Evolutionary conservation across 2,888 invertebrate genomes (phyloP).

Genomic region (Tortrix viridana): DNA sequence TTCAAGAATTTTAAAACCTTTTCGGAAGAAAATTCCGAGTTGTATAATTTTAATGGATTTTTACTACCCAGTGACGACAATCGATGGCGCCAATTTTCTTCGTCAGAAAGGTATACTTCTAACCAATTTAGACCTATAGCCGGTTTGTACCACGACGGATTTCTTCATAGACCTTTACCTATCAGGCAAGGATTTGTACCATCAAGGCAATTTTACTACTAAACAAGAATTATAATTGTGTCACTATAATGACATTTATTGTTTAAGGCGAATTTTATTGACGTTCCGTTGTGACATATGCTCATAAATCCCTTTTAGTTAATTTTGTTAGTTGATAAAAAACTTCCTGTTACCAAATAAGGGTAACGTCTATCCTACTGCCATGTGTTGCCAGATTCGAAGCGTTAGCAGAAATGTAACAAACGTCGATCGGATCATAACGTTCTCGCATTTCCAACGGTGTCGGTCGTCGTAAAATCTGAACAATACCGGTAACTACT

Average conservation of each 20-base stretch:
- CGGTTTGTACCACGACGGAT: conserved; percentile 77
- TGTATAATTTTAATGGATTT: conserved; percentile 48
- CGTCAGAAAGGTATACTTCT: conserved; percentile 50
- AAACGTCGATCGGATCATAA: conserved; percentile 42
- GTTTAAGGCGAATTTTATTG: no score
- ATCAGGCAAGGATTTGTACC: conserved; percentile 43
- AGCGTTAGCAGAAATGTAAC: conserved; percentile 32
- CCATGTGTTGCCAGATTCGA: conserved; percentile 12
- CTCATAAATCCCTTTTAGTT: no score
- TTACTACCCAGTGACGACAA: conserved; percentile 57
- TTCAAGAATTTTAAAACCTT: conserved; percentile 21
- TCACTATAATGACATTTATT: background rate
- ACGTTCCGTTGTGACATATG: no score
- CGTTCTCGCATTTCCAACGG: conserved; percentile 50
- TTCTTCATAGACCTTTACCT: conserved; percentile 62
- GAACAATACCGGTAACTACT: conserved; percentile 66
- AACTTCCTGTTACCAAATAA: background rate
- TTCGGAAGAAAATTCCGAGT: conserved; percentile 1
- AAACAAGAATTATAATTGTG: background rate
- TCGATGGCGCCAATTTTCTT: conserved; percentile 65
- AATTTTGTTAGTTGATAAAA: background rate
- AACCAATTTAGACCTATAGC: conserved; percentile 71
- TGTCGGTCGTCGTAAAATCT: conserved; percentile 61
- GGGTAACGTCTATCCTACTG: background rate
- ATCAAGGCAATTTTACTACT: conserved; percentile 30